Evolutionary conservation across 2,113 vertebrate species (phyloP).

Genomic region (Psephotus haematonotus): DNA sequence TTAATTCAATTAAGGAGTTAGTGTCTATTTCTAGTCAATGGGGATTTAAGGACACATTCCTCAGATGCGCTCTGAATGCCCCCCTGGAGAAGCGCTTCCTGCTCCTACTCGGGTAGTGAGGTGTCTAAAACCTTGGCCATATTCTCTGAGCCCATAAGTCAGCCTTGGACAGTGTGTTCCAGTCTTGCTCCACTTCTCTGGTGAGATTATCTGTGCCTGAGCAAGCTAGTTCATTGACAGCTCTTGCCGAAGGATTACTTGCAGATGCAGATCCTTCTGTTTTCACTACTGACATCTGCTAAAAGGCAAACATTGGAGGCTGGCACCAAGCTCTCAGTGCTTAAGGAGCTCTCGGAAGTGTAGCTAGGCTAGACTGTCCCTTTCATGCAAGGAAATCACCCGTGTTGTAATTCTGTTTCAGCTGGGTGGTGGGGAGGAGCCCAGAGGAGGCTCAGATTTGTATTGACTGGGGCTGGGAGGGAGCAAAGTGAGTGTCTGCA

Average conservation of each 20-base stretch:
- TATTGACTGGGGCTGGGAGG: not conserved
- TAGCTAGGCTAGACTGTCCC: not conserved
- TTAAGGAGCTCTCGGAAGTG: not conserved
- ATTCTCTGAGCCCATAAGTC: not conserved
- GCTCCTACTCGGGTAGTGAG: not conserved
- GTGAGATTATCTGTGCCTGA: not conserved
- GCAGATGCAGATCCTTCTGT: not conserved
- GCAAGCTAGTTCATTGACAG: not conserved
- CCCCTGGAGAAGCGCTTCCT: not conserved
- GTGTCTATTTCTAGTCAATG: not conserved
- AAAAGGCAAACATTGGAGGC: not conserved
- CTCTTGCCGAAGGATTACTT: not conserved
- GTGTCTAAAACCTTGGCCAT: not conserved
- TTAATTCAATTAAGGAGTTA: conserved; percentile 7
- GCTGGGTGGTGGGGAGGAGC: not conserved
- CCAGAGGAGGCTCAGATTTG: not conserved
- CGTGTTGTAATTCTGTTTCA: not conserved
- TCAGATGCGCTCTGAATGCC: not conserved
- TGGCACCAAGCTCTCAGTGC: not conserved
- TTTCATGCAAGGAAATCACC: not conserved
- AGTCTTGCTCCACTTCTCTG: not conserved
- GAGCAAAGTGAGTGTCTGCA: not conserved
- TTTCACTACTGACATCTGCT: not conserved
- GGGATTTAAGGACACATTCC: conserved; percentile 1
- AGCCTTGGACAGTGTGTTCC: not conserved